Conservation (phyloP, 1,140 invertebrate genomes). For the Chrysopa pallens region DNA sequence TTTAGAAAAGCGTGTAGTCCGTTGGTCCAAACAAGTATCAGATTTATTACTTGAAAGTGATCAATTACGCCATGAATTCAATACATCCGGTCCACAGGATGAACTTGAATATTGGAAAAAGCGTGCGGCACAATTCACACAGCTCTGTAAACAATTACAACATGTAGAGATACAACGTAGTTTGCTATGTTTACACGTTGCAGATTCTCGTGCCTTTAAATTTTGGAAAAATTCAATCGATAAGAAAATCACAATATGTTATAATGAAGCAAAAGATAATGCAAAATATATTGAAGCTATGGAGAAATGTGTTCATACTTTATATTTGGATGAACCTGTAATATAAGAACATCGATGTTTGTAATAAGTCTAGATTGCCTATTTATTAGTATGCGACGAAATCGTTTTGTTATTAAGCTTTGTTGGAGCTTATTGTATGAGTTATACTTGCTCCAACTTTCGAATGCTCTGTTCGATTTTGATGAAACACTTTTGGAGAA, state of each 20-base stretch:
- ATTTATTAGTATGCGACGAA: too few relatives aligned
- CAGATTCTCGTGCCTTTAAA: slow-evolving; percentile 69
- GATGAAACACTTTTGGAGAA: too few relatives aligned
- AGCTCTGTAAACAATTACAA: slow-evolving; percentile 68
- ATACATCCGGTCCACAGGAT: slow-evolving; percentile 76
- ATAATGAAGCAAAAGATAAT: slow-evolving; percentile 89
- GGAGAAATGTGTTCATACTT: slow-evolving; percentile 84
- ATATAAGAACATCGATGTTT: slow-evolving; percentile 16
- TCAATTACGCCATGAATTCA: slow-evolving; percentile 79
- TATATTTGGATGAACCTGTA: slow-evolving; percentile 84
- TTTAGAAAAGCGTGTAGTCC: slow-evolving; percentile 47
- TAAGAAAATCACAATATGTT: slow-evolving; percentile 74
- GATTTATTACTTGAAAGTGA: slow-evolving; percentile 68
- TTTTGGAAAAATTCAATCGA: slow-evolving; percentile 66
- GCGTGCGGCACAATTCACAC: slow-evolving; percentile 77
- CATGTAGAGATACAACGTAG: slow-evolving; percentile 52
- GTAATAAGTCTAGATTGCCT: background rate
- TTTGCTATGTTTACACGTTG: slow-evolving; percentile 56
- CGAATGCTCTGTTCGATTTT: too few relatives aligned
- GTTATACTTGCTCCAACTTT: too few relatives aligned
- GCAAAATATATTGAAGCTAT: slow-evolving; percentile 89
- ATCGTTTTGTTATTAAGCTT: too few relatives aligned
- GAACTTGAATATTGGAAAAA: slow-evolving; percentile 97
- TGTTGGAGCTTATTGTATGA: too few relatives aligned
- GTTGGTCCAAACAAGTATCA: slow-evolving; percentile 55